These are phyloP conservation scores for Neoaliturus tenellus DNA, from an alignment of 2,888 invertebrate genomes.

Conservation along the genomic window DNA sequence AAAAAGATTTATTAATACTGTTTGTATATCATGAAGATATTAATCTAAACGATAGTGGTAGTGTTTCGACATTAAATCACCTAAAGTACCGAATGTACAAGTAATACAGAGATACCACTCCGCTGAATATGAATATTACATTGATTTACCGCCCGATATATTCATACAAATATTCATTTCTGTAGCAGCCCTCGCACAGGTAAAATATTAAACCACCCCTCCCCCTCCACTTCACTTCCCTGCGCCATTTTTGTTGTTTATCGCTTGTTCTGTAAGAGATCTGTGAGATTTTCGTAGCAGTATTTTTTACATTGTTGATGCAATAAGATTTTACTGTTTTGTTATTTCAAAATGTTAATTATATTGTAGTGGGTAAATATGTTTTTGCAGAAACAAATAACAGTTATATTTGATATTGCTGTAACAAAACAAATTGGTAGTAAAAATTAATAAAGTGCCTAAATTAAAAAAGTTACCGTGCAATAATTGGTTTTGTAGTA, in stretches of 20 bases:
- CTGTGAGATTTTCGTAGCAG: background rate
- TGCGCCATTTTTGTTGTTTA: constrained; percentile 32
- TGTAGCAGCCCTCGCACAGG: constrained; percentile 38
- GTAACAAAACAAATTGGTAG: too few relatives aligned
- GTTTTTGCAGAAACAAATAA: too few relatives aligned
- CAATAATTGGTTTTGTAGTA: too few relatives aligned
- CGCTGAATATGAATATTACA: constrained; percentile 38
- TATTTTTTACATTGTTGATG: background rate
- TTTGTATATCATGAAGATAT: background rate
- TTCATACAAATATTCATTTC: constrained; percentile 48
- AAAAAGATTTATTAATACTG: too few relatives aligned
- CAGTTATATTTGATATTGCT: too few relatives aligned
- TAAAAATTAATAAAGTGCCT: too few relatives aligned
- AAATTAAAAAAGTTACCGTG: too few relatives aligned
- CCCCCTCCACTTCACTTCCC: background rate
- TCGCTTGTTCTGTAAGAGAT: constrained; percentile 23
- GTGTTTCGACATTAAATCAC: constrained; percentile 21
- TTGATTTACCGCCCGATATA: constrained; percentile 38
- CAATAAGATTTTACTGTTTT: too few relatives aligned
- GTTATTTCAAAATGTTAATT: too few relatives aligned
- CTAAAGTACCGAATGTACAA: constrained; percentile 30
- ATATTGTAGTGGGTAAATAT: too few relatives aligned
- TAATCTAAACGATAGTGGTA: background rate
- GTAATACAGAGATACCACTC: constrained; percentile 22
- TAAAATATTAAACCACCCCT: constrained; percentile 44